Percentiles rank a stretch among this genome's conserved stretches.
Evolutionary conservation across 1,140 invertebrate species (phyloP).

Genomic region (Caenorhabditis brenneri): DNA sequence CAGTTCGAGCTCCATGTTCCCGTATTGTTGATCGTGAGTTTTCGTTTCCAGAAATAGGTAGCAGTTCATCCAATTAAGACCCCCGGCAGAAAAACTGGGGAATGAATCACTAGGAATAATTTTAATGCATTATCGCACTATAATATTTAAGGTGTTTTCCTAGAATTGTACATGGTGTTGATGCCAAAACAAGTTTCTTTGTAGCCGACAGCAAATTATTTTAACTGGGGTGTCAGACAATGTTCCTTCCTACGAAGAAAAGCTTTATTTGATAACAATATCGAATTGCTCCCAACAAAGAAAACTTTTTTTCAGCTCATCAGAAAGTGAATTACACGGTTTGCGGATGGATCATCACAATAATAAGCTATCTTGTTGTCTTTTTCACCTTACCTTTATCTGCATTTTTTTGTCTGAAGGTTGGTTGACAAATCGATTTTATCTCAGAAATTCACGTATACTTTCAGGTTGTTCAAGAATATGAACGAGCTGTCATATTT

Average conservation of each 20-base stretch:
- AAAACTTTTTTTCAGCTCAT: not conserved
- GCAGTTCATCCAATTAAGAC: no score
- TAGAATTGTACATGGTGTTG: not conserved
- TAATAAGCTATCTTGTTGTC: conserved; percentile 84
- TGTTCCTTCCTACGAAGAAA: not conserved
- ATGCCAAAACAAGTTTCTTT: not conserved
- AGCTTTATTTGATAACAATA: not conserved
- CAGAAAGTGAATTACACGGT: conserved; percentile 68
- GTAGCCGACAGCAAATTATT: not conserved
- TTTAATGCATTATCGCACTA: no score
- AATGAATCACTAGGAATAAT: no score
- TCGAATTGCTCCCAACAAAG: no score
- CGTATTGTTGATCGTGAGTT: conserved; percentile 26
- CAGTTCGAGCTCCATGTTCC: conserved; percentile 21
- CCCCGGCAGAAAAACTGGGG: no score
- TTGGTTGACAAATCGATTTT: conserved; percentile 73
- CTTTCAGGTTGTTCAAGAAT: conserved; percentile 74
- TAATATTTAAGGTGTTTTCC: no score
- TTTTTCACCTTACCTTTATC: conserved; percentile 90
- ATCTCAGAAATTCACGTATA: not conserved
- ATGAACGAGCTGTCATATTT: conserved; percentile 74
- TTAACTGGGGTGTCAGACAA: not conserved
- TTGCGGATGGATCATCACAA: conserved; percentile 85
- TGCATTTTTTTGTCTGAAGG: conserved; percentile 91
- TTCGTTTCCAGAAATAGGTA: not conserved